Base-by-base conservation (phyloP, 2,113 vertebrate species). In the Cololabis saira region DNA sequence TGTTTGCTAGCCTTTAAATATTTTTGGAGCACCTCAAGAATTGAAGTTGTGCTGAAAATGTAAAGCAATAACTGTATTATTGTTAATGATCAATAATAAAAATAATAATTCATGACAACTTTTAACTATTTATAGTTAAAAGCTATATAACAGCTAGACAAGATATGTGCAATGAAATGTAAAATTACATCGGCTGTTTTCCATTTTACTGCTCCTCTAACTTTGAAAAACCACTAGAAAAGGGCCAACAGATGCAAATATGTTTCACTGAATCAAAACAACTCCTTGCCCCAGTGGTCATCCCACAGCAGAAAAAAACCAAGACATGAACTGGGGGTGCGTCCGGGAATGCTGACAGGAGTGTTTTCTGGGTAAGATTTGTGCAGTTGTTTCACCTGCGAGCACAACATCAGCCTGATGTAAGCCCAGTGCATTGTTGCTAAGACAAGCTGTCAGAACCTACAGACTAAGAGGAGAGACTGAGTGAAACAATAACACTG, bases 361-460 rank as follows among this genome's bases (percentile, higher is more conserved):
- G 19, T 49, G 50, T 77, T 56, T 45, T 61, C 18, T 42, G 16
- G 64, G 61, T 54, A 53, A 56, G 45, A 41, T 70, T 49, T n/a
- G 19, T 49, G 45, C 62, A 48, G 76, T 60, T 74, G 67, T 69
- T 83, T 65, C 56, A 71, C 74, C 80, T 72, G 69, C 78, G 75
- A 61, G 37, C 69, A 33, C 82, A 68, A 61, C 61, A 59, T 40
- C 67, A 84, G 58, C 24, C 24, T 27, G 24, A 27, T 5, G 24
- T 27, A 27, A n/a, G 24, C 64, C 45, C 75, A 51, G 75, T 45
- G 73, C 74, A 68, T 44, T 74, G 82, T 86, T 88, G 89, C 74
- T 74, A 80, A 91, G 84, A 90, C 78, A 55, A 86, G 84, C 85
- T 91, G 85, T 91, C 88, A 83, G 66, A 60, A 74, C 63, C 78